A percentile compares a stretch with the other conserved stretches of the same genome.
Evolutionary conservation across 2,113 vertebrate genomes (phyloP).

Genomic region (Gorsachius goisagi): DNA sequence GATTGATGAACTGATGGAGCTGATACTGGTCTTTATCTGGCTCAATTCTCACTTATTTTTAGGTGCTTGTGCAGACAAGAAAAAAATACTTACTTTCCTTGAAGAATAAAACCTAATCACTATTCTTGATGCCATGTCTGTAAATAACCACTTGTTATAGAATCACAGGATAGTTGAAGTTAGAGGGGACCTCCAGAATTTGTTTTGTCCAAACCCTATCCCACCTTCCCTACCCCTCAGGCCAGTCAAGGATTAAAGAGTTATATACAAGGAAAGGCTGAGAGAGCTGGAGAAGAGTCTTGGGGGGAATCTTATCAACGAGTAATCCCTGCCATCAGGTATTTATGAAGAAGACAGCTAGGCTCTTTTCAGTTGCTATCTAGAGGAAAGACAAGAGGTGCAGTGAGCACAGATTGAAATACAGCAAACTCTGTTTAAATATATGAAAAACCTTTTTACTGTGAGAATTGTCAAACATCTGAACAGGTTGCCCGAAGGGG

Average conservation of each 20-base stretch:
- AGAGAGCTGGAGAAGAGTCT: not conserved
- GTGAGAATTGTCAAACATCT: not conserved
- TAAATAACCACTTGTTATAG: not conserved
- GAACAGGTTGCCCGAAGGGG: not conserved
- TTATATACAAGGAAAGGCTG: not conserved
- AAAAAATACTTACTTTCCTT: not conserved
- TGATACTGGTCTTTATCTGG: not conserved
- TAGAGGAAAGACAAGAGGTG: not conserved
- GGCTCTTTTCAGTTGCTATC: not conserved
- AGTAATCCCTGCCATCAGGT: not conserved
- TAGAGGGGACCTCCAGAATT: not conserved
- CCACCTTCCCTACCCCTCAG: not conserved
- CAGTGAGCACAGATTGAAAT: not conserved
- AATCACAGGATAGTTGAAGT: not conserved
- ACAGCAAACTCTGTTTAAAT: not conserved
- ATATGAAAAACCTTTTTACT: not conserved
- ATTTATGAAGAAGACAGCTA: not conserved
- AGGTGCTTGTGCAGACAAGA: not conserved
- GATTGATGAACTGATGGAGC: not conserved
- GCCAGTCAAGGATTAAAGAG: not conserved
- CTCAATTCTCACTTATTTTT: not conserved
- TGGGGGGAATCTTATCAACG: not conserved
- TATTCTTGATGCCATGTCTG: not conserved
- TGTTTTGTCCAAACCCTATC: not conserved
- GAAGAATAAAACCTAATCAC: not conserved